phyloP scores from a whole-genome alignment of 2,113 vertebrate species.

The Paradisaea rubra region DNA sequence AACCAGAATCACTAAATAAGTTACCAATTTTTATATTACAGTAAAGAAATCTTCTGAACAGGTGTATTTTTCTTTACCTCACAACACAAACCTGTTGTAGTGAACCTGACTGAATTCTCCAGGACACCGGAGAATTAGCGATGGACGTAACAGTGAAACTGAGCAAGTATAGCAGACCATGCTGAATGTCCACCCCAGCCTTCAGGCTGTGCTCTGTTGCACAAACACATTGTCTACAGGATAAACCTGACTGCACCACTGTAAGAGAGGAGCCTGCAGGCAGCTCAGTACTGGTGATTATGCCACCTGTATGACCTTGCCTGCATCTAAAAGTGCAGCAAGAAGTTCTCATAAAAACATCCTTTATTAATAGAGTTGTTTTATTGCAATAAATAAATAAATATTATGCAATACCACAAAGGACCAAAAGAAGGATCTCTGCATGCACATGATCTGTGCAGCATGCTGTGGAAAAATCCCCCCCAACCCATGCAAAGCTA shows the following conservation, averaged over 20 bases:
- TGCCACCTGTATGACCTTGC: accelerated
- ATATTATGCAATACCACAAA: background rate
- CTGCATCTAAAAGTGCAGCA: background rate
- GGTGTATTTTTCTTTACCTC: background rate
- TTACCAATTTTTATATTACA: background rate
- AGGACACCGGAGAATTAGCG: background rate
- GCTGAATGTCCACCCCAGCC: background rate
- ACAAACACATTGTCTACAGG: background rate
- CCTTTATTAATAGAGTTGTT: background rate
- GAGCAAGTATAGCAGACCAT: background rate
- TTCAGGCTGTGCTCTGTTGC: background rate
- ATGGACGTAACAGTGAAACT: background rate
- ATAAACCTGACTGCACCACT: background rate
- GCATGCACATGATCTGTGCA: background rate
- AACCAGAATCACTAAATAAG: background rate
- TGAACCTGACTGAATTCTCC: background rate
- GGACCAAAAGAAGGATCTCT: background rate
- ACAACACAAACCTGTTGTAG: accelerated
- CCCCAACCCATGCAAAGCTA: background rate
- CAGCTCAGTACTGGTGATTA: background rate
- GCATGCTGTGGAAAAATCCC: background rate
- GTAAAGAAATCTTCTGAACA: background rate
- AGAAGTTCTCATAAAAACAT: background rate
- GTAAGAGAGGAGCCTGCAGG: background rate
- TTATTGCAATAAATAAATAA: background rate